phyloP scores from a whole-genome alignment of 2,113 vertebrate species.

The Elanus axillaris region DNA sequence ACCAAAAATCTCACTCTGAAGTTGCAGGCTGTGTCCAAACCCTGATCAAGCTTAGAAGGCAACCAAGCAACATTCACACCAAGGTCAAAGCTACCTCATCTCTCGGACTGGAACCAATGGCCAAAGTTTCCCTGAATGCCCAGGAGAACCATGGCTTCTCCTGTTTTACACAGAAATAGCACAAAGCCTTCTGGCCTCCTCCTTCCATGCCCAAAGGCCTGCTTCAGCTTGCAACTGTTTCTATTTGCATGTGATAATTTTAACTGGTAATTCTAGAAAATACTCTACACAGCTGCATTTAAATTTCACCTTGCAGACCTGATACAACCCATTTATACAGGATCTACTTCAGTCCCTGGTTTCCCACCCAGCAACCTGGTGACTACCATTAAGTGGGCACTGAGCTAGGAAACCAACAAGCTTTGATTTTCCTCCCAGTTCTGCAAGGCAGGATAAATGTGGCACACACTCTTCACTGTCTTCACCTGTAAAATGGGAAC shows the following conservation, averaged over 20 bases:
- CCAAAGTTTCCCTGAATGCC: fast-evolving
- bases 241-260: conserved; percentile 41
- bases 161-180: neutral
- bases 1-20: neutral
- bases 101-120: neutral
- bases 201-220: neutral
- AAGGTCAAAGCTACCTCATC: neutral
- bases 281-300: neutral
- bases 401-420: neutral
- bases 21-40: neutral
- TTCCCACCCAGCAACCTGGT: neutral
- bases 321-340: neutral
- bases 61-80: neutral
- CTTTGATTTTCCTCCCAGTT: neutral
- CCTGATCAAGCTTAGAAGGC: neutral
- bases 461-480: neutral
- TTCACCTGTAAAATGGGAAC: neutral
- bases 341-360: neutral
- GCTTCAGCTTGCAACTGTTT: conserved; percentile 9
- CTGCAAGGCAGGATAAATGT: neutral
- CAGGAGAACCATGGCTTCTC: neutral
- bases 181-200: neutral
- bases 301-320: neutral
- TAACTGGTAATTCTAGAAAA: conserved; percentile 37
- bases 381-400: fast-evolving